Conservation (phyloP, 2,113 vertebrate species). For the Kryptolebias marmoratus region DNA sequence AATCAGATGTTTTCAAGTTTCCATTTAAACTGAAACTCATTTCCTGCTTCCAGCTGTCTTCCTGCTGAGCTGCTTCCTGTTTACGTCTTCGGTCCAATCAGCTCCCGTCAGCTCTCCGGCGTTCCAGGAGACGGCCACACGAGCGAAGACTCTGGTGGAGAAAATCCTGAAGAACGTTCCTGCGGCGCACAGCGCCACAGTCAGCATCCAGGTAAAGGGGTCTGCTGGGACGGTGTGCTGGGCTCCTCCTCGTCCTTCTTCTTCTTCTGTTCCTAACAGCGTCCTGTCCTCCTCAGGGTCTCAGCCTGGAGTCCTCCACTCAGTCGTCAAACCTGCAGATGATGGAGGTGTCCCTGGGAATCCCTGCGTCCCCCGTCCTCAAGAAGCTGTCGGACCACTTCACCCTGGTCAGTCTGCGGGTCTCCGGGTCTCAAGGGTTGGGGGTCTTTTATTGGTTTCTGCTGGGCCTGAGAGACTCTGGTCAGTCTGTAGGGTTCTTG, state of each 20-base stretch:
- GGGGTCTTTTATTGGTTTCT: too few species aligned
- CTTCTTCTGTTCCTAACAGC: not conserved
- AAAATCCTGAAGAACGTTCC: slow-evolving; percentile 77
- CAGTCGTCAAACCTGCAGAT: slow-evolving; percentile 50
- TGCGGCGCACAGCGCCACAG: slow-evolving; percentile 37
- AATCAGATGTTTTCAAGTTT: not conserved
- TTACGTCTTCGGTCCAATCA: slow-evolving; percentile 37
- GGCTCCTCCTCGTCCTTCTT: not conserved
- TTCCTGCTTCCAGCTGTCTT: slow-evolving; percentile 24
- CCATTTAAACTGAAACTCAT: too few species aligned
- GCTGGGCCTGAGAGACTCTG: too few species aligned
- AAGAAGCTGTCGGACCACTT: slow-evolving; percentile 54
- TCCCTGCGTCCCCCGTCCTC: slow-evolving; percentile 55
- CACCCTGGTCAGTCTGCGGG: slow-evolving; percentile 61
- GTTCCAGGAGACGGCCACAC: slow-evolving; percentile 72
- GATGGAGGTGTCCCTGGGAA: slow-evolving; percentile 47
- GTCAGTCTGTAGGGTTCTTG: too few species aligned
- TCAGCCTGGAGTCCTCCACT: slow-evolving; percentile 42
- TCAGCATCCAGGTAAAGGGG: slow-evolving; percentile 31
- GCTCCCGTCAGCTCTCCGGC: slow-evolving; percentile 45
- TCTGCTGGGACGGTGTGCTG: slow-evolving; percentile 2
- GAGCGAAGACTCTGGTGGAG: slow-evolving; percentile 77
- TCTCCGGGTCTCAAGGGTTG: not conserved
- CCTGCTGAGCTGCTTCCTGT: slow-evolving; percentile 53
- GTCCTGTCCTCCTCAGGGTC: slow-evolving; percentile 43